phyloP scores from a whole-genome alignment of 2,888 invertebrate genomes.

The Malthinus flaveolus region DNA sequence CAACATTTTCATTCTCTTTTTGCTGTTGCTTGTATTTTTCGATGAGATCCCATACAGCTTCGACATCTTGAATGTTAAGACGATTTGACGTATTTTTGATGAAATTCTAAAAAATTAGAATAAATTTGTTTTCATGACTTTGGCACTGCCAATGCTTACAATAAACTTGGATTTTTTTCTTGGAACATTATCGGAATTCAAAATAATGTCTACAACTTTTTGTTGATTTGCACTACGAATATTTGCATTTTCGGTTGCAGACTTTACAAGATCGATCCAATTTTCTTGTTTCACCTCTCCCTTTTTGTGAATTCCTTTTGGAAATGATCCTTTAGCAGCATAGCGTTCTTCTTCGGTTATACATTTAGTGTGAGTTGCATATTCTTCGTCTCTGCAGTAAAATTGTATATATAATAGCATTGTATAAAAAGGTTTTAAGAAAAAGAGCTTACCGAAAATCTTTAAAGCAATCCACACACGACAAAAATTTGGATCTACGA shows the following conservation, averaged over 20 bases:
- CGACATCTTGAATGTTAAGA: conserved; percentile 61
- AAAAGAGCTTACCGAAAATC: conserved; percentile 71
- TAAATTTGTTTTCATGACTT: background rate
- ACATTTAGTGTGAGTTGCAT: conserved; percentile 80
- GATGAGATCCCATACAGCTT: conserved; percentile 67
- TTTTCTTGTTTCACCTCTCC: conserved; percentile 84
- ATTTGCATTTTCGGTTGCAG: conserved; percentile 63
- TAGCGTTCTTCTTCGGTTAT: conserved; percentile 87
- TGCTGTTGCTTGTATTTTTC: conserved; percentile 42
- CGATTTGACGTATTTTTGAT: conserved; percentile 63
- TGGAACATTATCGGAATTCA: conserved; percentile 17
- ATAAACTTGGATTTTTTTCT: conserved; percentile 23
- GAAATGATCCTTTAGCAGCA: conserved; percentile 76
- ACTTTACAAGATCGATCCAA: conserved; percentile 76
- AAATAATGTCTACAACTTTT: conserved; percentile 8
- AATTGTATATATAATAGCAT: background rate
- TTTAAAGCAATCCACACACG: conserved; percentile 93
- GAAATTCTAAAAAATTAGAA: conserved; percentile 60
- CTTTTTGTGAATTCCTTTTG: conserved; percentile 73
- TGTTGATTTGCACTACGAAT: conserved; percentile 57
- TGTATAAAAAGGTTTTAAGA: background rate
- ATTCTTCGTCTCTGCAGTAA: conserved; percentile 68
- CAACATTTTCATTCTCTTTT: background rate
- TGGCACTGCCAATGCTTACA: conserved; percentile 10
- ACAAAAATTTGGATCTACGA: conserved; percentile 69